These are phyloP conservation scores for Halesus radiatus DNA, from an alignment of 1,140 invertebrate genomes.

Conservation along the genomic window DNA sequence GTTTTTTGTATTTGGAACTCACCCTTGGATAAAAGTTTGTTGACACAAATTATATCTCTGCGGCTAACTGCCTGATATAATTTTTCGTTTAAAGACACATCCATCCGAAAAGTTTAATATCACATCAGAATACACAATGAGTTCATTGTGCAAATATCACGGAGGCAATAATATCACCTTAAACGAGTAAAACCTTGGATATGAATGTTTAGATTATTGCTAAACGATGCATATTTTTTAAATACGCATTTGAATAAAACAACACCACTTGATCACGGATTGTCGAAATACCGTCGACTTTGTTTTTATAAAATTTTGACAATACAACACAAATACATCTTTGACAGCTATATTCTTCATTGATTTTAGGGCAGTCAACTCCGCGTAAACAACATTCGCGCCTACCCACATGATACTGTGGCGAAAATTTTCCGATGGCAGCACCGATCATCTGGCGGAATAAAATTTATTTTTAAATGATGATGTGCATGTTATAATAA, in stretches of 20 bases:
- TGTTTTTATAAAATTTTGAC: slow-evolving; percentile 43
- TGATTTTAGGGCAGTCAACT: slow-evolving; percentile 39
- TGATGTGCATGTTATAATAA: neutral
- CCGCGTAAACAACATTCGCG: neutral
- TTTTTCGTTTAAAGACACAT: slow-evolving; percentile 39
- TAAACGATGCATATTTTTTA: slow-evolving; percentile 12
- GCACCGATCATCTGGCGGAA: neutral
- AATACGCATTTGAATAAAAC: slow-evolving; percentile 36
- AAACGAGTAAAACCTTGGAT: neutral
- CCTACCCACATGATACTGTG: slow-evolving; percentile 11
- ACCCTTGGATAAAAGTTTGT: slow-evolving; percentile 44
- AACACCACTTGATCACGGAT: neutral
- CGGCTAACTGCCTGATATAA: slow-evolving; percentile 49
- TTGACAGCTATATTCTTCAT: slow-evolving; percentile 43
- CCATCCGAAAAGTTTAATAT: slow-evolving; percentile 44
- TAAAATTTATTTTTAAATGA: neutral
- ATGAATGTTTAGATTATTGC: neutral
- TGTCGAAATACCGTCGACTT: slow-evolving; percentile 31
- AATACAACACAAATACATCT: slow-evolving; percentile 28
- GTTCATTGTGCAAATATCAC: slow-evolving; percentile 37
- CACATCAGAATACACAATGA: slow-evolving; percentile 31
- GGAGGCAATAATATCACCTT: slow-evolving; percentile 24
- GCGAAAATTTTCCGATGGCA: slow-evolving; percentile 16
- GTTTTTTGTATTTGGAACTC: slow-evolving; percentile 17
- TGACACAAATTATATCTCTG: slow-evolving; percentile 36